Evolutionary conservation across 2,797 vertebrate genomes (phyloP), one percentile per base, ranked within the genome.

Genomic region (Molossus alvarezi): DNA sequence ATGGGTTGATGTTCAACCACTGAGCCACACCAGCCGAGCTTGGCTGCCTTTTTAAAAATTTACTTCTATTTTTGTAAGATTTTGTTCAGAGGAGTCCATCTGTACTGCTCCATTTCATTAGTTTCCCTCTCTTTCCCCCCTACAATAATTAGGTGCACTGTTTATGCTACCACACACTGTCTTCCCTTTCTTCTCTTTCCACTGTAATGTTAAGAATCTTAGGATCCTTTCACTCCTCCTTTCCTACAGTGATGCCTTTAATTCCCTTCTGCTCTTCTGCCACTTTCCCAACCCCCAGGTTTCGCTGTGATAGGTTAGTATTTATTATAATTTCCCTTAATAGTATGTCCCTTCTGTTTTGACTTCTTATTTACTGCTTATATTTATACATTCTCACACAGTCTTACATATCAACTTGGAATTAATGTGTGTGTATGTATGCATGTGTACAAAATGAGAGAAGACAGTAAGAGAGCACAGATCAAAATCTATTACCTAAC

Each of bases 21-120:
- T 27, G 25, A 62, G 60, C 8, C 10, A 62, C 60, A 62, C 25
- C 25, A 5, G 60, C 60, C 4, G 11, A 25, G 27, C 60, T 67
- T 45, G 25, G 64, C 14, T 23, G 72, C 18, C 8, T 3, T 77
- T 64, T 62, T 60, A 60, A 33, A 33, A 33, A 51, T 55, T 53
- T 64, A 85, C 87, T 88, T 83, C 51, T 95, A 89, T 62, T 62
- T 82, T 77, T 57, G 18, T 51, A 37, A 53, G 29, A 48, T 48
- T 65, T 73, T 57, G 29, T 57, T 62, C 33, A 27, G 58, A 67
- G 71, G n/a, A 45, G 62, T 67, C 75, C 41, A 72, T 48, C 15
- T 71, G 72, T 84, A 55, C 48, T 25, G 1, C 53, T 90, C 3
- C 48, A 25, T 60, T 41, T 45, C 51, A 60, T n/a, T 58, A 57